Evolutionary conservation across 2,113 vertebrate genomes (phyloP).

Genomic region (Dasyurus viverrinus): DNA sequence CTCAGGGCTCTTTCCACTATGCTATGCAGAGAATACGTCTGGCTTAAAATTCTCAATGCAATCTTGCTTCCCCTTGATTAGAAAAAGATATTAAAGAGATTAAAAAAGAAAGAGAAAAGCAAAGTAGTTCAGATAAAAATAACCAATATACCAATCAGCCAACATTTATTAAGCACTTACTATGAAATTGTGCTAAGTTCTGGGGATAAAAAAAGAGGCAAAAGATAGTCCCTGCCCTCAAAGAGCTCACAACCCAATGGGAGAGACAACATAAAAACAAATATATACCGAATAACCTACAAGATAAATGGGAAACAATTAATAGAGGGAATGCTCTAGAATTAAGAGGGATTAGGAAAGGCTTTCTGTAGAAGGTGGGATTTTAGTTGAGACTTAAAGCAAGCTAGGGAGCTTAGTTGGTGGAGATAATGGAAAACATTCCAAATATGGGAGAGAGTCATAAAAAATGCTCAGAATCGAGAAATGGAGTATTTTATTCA

Average conservation of each 20-base stretch:
- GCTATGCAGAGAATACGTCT: too few species aligned
- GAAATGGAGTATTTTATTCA: neutral
- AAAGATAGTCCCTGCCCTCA: neutral
- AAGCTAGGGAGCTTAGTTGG: neutral
- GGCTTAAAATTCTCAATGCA: too few species aligned
- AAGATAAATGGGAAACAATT: neutral
- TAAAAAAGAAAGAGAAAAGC: neutral
- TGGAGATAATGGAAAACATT: neutral
- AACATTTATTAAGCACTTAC: too few species aligned
- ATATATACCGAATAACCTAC: neutral
- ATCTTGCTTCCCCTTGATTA: neutral
- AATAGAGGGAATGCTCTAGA: neutral
- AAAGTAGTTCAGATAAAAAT: neutral
- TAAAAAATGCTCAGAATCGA: neutral
- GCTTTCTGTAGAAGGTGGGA: neutral
- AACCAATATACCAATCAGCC: neutral
- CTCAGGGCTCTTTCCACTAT: too few species aligned
- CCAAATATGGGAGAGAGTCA: neutral
- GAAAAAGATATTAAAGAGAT: neutral
- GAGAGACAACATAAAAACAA: neutral
- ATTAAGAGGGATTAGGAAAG: neutral
- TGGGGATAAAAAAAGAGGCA: neutral
- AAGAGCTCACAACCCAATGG: neutral
- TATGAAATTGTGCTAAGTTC: too few species aligned
- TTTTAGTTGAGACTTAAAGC: neutral